These are phyloP conservation scores for Columba guinea DNA, from an alignment of 2,797 vertebrate genomes.

Conservation along the genomic window DNA sequence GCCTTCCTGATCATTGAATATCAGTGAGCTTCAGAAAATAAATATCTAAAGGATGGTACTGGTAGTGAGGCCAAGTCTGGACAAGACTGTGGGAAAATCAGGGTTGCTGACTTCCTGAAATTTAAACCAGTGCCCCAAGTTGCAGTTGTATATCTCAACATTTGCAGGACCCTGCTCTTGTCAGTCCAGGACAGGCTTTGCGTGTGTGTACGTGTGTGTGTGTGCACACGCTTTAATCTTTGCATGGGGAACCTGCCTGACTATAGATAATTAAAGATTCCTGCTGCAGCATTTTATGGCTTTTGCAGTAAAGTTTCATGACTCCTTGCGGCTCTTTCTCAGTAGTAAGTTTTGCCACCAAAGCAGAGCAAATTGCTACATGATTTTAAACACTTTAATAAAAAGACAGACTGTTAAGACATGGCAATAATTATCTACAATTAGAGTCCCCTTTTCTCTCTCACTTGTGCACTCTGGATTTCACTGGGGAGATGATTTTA, in stretches of 20 bases:
- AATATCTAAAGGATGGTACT: neutral
- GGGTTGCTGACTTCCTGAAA: neutral
- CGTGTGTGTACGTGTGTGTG: accelerated
- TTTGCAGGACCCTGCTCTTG: neutral
- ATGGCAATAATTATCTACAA: neutral
- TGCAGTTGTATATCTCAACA: neutral
- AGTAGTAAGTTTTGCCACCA: neutral
- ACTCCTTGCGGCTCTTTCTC: neutral
- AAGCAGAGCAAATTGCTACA: neutral
- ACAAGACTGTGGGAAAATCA: neutral
- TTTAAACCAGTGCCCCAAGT: neutral
- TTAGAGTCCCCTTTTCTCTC: neutral
- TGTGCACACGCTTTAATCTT: neutral
- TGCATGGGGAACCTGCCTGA: neutral
- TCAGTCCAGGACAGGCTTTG: neutral
- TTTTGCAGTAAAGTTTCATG: neutral
- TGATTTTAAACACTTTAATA: neutral
- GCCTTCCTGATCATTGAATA: neutral
- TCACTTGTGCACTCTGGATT: neutral
- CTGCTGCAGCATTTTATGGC: constrained; percentile 3
- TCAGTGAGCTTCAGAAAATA: neutral
- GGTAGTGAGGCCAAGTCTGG: neutral
- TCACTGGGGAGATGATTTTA: neutral
- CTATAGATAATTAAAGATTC: constrained; percentile 1
- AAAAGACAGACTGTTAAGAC: neutral